Evolutionary conservation across 2,888 invertebrate genomes (phyloP), one percentile per base, ranked within the genome.

Genomic region (Choreutis nemorana): DNA sequence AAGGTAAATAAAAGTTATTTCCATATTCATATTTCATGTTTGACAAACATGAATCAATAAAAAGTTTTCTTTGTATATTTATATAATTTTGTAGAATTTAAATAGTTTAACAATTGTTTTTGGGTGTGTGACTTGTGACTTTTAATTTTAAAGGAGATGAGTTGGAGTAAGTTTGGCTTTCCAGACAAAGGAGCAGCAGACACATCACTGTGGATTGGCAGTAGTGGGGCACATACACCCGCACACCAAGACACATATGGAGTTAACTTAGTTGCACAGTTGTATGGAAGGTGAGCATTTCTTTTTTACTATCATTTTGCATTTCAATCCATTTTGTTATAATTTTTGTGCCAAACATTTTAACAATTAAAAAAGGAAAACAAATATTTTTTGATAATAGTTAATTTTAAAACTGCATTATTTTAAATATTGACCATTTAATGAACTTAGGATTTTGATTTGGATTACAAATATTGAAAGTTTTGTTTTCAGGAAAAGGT

Each of bases 221-320:
- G 87, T 35, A 73, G 80, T 47, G 91, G 91, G 2, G 90, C 96
- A 2, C 92, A 96, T 56, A 97, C 97, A 0, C 93, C 95, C 2
- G 93, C 94, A 36, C 98, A 98, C 63, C 87, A 87, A 55, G 97
- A 98, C 59, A 90, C 94, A 0, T 98, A 97, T 66, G 97, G 97
- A 0, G 90, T 87, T 45, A 98, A 98, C 71, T 83, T 97, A 48
- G 89, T 97, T 6, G 89, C 89, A 28, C 97, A 98, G 72, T 70
- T 94, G 28, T 82, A 84, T 71, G 97, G 97, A 53, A 89, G 83
- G 94, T 94, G 39, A 50, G 65, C 34, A 15, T 5, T 12, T 3
- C 18, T 18, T 18, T 8, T 2, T 18, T 18, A 7, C 2, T 18
- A 18, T 18, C 8, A 23, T 24, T 11, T 18, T 9, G n/a, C n/a